These are phyloP conservation scores for Collichthys lucidus DNA, from an alignment of 2,113 vertebrate genomes.

Conservation along the genomic window DNA sequence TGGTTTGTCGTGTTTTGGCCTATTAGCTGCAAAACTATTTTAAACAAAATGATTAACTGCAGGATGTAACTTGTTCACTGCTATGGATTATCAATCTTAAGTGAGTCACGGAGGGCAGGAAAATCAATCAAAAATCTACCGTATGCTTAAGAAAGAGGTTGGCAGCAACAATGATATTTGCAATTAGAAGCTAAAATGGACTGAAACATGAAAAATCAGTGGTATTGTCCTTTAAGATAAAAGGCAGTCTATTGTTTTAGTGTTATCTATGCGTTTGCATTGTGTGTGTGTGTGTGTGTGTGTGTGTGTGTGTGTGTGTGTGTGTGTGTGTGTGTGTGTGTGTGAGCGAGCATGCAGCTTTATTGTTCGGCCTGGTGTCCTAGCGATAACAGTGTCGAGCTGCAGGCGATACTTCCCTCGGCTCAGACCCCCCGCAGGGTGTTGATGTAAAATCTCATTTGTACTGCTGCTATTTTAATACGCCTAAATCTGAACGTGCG, in stretches of 20 bases:
- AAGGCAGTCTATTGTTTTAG: constrained; percentile 18
- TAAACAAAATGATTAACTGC: not conserved
- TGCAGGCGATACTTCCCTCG: constrained; percentile 61
- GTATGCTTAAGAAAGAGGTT: not conserved
- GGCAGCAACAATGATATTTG: not conserved
- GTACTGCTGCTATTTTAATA: constrained; percentile 62
- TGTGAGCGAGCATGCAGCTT: not conserved
- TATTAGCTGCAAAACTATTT: not conserved
- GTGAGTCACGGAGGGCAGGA: not conserved
- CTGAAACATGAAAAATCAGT: not conserved
- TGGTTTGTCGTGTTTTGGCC: not conserved
- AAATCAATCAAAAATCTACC: constrained; percentile 34
- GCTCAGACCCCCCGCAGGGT: constrained; percentile 69
- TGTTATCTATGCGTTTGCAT: constrained; percentile 9
- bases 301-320: too few species aligned
- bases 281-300: constrained; percentile 2
- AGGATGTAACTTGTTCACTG: constrained; percentile 20
- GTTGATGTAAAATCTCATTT: constrained; percentile 74
- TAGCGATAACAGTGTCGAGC: constrained; percentile 46
- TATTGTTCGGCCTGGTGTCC: constrained; percentile 55
- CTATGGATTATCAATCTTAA: constrained; percentile 24
- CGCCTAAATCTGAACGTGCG: constrained; percentile 53
- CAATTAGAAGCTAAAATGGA: constrained; percentile 30
- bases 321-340: constrained; percentile 2
- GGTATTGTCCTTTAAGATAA: constrained; percentile 14